Conservation (phyloP, 1,140 invertebrate genomes). For the Scaptomyza montana region DNA sequence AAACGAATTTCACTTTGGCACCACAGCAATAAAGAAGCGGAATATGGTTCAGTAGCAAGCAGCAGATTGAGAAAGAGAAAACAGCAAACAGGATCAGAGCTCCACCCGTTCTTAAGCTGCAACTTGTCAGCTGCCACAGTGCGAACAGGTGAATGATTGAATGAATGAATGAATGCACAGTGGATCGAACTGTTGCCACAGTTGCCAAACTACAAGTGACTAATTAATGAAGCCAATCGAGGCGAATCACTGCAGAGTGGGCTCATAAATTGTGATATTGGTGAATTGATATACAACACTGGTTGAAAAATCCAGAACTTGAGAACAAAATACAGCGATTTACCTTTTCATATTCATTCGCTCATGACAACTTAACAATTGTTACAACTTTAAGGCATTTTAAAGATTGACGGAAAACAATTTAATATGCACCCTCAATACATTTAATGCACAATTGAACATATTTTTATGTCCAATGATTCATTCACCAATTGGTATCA, state of each 20-base stretch:
- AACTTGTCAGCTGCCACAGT: constrained; percentile 2
- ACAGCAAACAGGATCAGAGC: background rate
- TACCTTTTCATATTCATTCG: too few species aligned
- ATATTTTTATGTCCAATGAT: constrained; percentile 11
- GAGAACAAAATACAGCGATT: too few species aligned
- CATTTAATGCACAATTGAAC: constrained; percentile 10
- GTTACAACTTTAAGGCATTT: too few species aligned
- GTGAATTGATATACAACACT: background rate
- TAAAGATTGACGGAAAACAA: too few species aligned
- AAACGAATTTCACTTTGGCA: constrained; percentile 61
- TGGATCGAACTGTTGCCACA: background rate
- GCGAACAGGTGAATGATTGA: background rate
- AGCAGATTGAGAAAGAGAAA: background rate
- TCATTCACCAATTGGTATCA: constrained; percentile 11
- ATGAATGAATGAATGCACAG: constrained; percentile 2
- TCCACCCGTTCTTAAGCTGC: background rate
- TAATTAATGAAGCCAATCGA: background rate
- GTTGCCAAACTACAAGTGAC: background rate
- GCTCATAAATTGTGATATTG: background rate
- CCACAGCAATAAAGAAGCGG: constrained; percentile 31
- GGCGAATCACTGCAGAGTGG: background rate
- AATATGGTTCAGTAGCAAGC: constrained; percentile 58
- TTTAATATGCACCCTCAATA: background rate
- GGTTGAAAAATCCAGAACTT: too few species aligned
- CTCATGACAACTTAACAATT: too few species aligned